Evolutionary conservation across 2,888 invertebrate species (phyloP), one percentile per base, ranked within the genome.

Genomic region (Pseudococcus longispinus): DNA sequence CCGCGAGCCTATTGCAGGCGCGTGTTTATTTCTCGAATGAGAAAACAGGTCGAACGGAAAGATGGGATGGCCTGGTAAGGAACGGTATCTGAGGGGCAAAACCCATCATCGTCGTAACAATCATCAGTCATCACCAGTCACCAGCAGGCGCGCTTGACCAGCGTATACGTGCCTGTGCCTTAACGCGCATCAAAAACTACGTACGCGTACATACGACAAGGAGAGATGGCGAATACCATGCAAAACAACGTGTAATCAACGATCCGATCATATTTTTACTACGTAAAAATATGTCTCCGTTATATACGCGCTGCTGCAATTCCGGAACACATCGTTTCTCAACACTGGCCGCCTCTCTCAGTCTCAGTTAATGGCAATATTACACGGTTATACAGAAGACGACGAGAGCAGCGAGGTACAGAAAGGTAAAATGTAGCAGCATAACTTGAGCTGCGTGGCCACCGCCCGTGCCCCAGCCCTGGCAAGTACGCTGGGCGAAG

Each of bases 211-310:
- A 32, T 37, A 60, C 20, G 37, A 65, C 26, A 26, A 65, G 13
- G 65, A 65, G 26, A 65, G 26, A 26, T 70, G 29, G 70, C 70
- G 70, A 70, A 70, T 70, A 70, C 29, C 70, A 70, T 70, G 29
- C 20, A 65, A 20, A 70, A 60, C 60, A 60, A 60, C 60, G 15
- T 60, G 18, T 70, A 70, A 70, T 70, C 70, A 29, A 70, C 70
- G 70, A 70, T 70, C 70, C 70, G 70, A 70, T 70, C 70, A 29
- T 70, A 70, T 70, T 70, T 37, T 70, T 29, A 29, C 29, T 29
- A 70, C 18, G 9, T 4, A 37, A 9, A 37, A 37, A 37, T 37
- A 37, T 37, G 70, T 18, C 70, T 70, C 70, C 70, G 70, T 70
- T 70, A 70, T 29, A 29, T 9, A 29, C 55, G 6, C 8, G 60